phyloP scores from a whole-genome alignment of 2,888 invertebrate species.

The Xestia rhomboidea region DNA sequence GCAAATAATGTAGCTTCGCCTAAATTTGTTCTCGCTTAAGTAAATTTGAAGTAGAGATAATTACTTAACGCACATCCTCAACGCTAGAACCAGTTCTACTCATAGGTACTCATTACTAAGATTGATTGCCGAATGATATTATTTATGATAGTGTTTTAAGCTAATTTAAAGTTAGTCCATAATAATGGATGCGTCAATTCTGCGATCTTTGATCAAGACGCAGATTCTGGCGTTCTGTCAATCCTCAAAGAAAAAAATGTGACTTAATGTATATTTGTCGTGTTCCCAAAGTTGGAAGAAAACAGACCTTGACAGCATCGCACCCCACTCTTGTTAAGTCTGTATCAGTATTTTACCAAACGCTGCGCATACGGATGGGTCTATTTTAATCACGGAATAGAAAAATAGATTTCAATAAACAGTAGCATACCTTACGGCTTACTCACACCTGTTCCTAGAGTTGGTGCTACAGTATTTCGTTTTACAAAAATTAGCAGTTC shows the following conservation, averaged over 20 bases:
- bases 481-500: neutral
- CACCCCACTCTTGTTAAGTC: neutral
- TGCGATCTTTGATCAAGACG: neutral
- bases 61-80: constrained; percentile 50
- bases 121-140: neutral
- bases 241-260: neutral
- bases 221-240: neutral
- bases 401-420: neutral
- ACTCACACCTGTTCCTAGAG: neutral
- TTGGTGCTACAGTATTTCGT: neutral
- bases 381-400: neutral
- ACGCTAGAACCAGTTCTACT: constrained; percentile 40
- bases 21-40: constrained; percentile 54
- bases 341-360: neutral
- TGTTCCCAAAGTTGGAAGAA: neutral
- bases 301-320: neutral
- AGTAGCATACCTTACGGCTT: neutral
- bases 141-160: neutral
- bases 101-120: constrained; percentile 5
- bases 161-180: neutral
- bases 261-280: neutral
- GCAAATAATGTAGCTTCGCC: constrained; percentile 52
- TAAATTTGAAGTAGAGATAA: constrained; percentile 57
- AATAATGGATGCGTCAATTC: neutral
- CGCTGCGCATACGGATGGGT: neutral